Evolutionary conservation across 2,888 invertebrate species (phyloP).

Genomic region (Pseudanteris insignis): DNA sequence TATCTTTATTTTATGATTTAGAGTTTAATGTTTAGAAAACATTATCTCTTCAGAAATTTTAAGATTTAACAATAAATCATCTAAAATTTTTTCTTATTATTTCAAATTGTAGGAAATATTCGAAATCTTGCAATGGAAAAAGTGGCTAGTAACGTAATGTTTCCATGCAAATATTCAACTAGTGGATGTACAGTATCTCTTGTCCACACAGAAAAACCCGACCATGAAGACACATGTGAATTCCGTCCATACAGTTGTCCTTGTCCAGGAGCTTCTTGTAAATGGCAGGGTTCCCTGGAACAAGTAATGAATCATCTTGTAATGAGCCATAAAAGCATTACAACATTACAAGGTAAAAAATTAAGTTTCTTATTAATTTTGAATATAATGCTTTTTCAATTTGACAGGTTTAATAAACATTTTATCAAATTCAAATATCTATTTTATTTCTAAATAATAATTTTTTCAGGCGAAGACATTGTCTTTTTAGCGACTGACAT

Average conservation of each 20-base stretch:
- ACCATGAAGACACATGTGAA: constrained; percentile 98
- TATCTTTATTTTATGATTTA: too few species aligned
- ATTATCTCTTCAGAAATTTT: too few species aligned
- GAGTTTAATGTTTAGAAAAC: too few species aligned
- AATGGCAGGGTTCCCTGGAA: constrained; percentile 98
- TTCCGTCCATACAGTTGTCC: constrained; percentile 98
- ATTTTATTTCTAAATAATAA: too few species aligned
- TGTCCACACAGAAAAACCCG: constrained; percentile 96
- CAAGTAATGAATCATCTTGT: constrained; percentile 99
- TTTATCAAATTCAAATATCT: not conserved
- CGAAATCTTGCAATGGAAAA: constrained; percentile 99
- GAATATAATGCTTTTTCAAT: too few species aligned
- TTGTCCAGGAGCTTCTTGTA: constrained; percentile 99
- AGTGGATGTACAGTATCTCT: constrained; percentile 93
- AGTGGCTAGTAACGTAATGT: constrained; percentile 97
- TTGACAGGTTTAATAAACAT: too few species aligned
- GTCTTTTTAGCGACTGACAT: constrained; percentile 99
- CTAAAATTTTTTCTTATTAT: not conserved
- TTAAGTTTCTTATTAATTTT: constrained; percentile 2
- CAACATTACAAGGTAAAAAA: constrained; percentile 86
- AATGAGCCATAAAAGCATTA: constrained; percentile 97
- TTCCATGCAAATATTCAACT: constrained; percentile 97
- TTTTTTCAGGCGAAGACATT: constrained; percentile 86
- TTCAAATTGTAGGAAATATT: constrained; percentile 84
- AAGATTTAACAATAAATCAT: too few species aligned